Conservation (phyloP, 2,113 vertebrate species). For the Bufo bufo region DNA sequence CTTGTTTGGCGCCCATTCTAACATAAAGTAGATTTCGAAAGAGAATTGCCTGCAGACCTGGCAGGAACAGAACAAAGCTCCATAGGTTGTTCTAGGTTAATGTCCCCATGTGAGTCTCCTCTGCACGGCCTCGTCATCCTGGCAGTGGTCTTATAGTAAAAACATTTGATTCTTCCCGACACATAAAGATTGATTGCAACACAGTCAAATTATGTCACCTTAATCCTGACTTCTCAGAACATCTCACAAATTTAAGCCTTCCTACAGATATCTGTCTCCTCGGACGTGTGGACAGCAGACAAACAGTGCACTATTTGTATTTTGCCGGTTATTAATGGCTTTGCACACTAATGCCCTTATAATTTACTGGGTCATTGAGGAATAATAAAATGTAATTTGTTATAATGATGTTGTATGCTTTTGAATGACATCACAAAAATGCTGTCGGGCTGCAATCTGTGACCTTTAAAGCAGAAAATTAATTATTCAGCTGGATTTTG, state of each 20-base stretch:
- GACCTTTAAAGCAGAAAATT: background rate
- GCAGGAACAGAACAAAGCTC: background rate
- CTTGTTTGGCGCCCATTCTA: background rate
- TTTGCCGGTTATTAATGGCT: slow-evolving; percentile 30
- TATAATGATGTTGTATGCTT: slow-evolving; percentile 7
- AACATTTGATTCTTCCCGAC: slow-evolving; percentile 34
- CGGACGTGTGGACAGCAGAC: slow-evolving; percentile 13
- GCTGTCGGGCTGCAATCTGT: background rate
- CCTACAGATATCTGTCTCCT: slow-evolving; percentile 34
- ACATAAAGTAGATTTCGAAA: no score
- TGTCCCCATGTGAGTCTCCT: background rate
- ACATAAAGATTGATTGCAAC: slow-evolving; percentile 25
- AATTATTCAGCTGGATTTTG: background rate
- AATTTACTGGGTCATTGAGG: slow-evolving; percentile 6
- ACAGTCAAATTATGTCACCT: slow-evolving; percentile 34
- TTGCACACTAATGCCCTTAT: background rate
- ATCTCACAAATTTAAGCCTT: slow-evolving; percentile 31
- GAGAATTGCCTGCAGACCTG: background rate
- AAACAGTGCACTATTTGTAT: slow-evolving; percentile 11
- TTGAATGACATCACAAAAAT: slow-evolving; percentile 23
- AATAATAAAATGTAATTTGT: slow-evolving; percentile 30
- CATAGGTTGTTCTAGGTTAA: slow-evolving; percentile 5
- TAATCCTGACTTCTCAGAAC: slow-evolving; percentile 6
- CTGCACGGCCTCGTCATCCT: background rate
- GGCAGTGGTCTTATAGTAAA: slow-evolving; percentile 4